Conservation (phyloP, 1,140 invertebrate genomes). For the Drosophila trapezifrons region DNA sequence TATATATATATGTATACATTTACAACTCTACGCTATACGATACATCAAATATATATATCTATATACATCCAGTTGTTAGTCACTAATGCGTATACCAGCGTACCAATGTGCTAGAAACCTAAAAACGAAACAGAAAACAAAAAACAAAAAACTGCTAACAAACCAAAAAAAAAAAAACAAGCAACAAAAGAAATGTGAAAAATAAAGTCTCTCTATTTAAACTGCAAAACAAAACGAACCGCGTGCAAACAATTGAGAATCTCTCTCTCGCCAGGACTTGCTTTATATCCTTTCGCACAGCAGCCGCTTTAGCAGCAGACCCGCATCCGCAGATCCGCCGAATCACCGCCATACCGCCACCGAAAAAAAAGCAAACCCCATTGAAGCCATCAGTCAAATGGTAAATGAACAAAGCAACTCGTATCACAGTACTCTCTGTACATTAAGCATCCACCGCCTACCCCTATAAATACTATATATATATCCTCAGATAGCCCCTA, state of each 20-base stretch:
- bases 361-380: not conserved
- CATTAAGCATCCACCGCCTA: constrained; percentile 35
- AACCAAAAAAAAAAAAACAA: constrained; percentile 36
- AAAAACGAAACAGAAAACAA: constrained; percentile 5
- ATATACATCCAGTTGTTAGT: constrained; percentile 68
- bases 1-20: constrained; percentile 36
- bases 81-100: constrained; percentile 61
- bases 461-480: constrained; percentile 20
- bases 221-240: constrained; percentile 63
- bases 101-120: constrained; percentile 57
- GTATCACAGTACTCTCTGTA: constrained; percentile 46
- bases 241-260: constrained; percentile 30
- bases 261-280: constrained; percentile 44
- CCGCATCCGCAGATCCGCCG: constrained; percentile 17
- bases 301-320: constrained; percentile 39
- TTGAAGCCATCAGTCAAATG: constrained; percentile 55
- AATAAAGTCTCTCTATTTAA: constrained; percentile 83
- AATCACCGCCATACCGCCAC: constrained; percentile 7
- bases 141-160: constrained; percentile 25
- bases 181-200: constrained; percentile 64
- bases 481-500: constrained; percentile 11
- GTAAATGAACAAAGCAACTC: constrained; percentile 74
- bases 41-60: constrained; percentile 53
- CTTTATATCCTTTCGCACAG: constrained; percentile 55
- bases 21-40: constrained; percentile 46